A percentile compares a stretch with the other conserved stretches of the same genome.
Conservation (phyloP, 1,140 invertebrate species). For the Cydia pomonella region DNA sequence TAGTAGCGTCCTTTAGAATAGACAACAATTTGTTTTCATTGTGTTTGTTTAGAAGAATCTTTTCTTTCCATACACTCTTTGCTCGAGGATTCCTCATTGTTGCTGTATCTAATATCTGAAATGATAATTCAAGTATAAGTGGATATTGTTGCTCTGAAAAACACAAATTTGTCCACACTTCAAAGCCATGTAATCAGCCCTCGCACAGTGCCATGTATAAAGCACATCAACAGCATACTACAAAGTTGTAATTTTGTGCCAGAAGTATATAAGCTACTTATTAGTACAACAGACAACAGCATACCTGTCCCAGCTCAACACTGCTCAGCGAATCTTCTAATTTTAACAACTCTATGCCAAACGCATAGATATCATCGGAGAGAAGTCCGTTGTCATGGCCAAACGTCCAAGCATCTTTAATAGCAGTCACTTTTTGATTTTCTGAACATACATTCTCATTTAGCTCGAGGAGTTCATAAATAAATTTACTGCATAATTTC, state of each 20-base stretch:
- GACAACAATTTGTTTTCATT: constrained; percentile 62
- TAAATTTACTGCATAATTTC: constrained; percentile 65
- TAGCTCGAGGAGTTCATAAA: constrained; percentile 59
- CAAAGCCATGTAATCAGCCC: too few relatives aligned
- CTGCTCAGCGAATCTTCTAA: constrained; percentile 52
- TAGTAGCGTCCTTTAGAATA: constrained; percentile 59
- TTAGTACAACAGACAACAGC: neutral
- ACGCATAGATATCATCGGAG: constrained; percentile 66
- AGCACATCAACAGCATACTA: too few relatives aligned
- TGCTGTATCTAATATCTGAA: constrained; percentile 62
- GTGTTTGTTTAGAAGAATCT: constrained; percentile 53
- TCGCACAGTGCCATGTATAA: too few relatives aligned
- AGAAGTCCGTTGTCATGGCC: constrained; percentile 65
- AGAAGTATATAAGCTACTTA: too few relatives aligned
- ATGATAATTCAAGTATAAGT: constrained; percentile 5
- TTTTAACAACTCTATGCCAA: constrained; percentile 67
- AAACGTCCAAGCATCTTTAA: constrained; percentile 67
- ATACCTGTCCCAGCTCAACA: constrained; percentile 60
- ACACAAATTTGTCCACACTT: too few relatives aligned
- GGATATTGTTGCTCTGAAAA: too few relatives aligned
- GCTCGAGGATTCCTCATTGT: constrained; percentile 54
- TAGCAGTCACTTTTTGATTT: constrained; percentile 57
- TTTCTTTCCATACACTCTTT: constrained; percentile 63
- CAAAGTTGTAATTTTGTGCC: too few relatives aligned
- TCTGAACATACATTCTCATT: constrained; percentile 59